Percentiles rank a stretch among this genome's conserved stretches.
phyloP scores from a whole-genome alignment of 2,888 invertebrate species.

The Spisula subtruncata region DNA sequence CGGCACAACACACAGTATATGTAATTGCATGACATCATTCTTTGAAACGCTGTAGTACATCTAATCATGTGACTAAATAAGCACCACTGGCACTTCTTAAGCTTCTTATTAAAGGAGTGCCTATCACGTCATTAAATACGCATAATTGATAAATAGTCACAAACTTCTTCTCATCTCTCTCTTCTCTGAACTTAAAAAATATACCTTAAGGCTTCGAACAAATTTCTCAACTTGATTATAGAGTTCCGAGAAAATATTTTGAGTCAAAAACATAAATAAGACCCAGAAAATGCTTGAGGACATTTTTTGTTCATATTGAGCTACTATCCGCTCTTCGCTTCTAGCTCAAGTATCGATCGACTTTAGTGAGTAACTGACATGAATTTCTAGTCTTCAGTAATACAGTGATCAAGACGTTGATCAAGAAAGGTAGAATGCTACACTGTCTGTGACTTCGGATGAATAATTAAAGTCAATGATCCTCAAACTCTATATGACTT shows the following conservation, averaged over 20 bases:
- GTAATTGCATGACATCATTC: too few relatives aligned
- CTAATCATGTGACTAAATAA: too few relatives aligned
- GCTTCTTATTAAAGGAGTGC: too few relatives aligned
- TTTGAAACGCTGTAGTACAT: too few relatives aligned
- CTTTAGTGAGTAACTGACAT: conserved; percentile 48
- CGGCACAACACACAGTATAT: too few relatives aligned
- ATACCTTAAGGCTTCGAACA: not conserved
- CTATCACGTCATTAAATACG: too few relatives aligned
- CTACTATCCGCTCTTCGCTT: not conserved
- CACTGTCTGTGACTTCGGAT: conserved; percentile 29
- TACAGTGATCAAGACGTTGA: conserved; percentile 59
- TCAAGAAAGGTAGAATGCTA: conserved; percentile 57
- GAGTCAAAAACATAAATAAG: not conserved
- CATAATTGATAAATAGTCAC: too few relatives aligned
- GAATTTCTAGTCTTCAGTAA: conserved; percentile 55
- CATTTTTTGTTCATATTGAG: not conserved
- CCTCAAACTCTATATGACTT: not conserved
- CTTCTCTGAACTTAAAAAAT: not conserved
- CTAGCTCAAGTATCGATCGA: conserved; percentile 27
- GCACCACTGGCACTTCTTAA: too few relatives aligned
- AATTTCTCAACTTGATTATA: not conserved
- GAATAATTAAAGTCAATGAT: conserved; percentile 54
- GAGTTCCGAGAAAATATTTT: not conserved
- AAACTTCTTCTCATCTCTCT: too few relatives aligned
- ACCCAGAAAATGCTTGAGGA: not conserved